Conservation (phyloP, 2,888 invertebrate genomes). For the Chironomus tentans region DNA sequence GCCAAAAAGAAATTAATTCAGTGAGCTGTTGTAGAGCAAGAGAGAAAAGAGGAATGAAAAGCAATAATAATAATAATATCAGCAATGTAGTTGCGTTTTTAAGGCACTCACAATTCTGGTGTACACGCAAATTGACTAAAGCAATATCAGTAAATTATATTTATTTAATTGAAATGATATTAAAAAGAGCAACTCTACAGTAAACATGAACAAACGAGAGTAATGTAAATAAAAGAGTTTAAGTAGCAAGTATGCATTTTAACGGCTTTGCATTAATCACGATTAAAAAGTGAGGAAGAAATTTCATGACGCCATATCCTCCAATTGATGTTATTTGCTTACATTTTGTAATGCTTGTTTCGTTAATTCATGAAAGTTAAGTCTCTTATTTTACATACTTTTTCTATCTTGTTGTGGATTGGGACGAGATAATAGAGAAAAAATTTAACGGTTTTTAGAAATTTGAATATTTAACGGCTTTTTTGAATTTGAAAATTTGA, state of each 20-base stretch:
- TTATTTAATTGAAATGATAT: conserved; percentile 5
- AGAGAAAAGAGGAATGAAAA: not conserved
- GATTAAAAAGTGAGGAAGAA: not conserved
- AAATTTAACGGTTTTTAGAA: too few species aligned
- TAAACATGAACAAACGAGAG: not conserved
- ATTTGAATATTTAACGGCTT: too few species aligned
- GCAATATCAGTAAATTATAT: conserved; percentile 12
- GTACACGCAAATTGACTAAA: not conserved
- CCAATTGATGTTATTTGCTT: not conserved
- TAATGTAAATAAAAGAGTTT: not conserved
- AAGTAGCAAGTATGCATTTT: not conserved
- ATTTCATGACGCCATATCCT: not conserved
- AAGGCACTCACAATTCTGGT: not conserved
- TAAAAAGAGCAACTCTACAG: not conserved
- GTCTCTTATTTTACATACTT: not conserved
- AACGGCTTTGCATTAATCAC: not conserved
- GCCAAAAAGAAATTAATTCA: not conserved
- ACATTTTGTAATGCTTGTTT: not conserved
- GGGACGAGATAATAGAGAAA: too few species aligned
- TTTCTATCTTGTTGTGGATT: not conserved
- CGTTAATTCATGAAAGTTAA: not conserved
- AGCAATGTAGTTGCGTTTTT: not conserved
- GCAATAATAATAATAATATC: not conserved
- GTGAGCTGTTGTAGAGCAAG: not conserved
- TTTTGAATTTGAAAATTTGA: not conserved